Evolutionary conservation across 2,113 vertebrate genomes (phyloP).

Genomic region (Cavia aperea): DNA sequence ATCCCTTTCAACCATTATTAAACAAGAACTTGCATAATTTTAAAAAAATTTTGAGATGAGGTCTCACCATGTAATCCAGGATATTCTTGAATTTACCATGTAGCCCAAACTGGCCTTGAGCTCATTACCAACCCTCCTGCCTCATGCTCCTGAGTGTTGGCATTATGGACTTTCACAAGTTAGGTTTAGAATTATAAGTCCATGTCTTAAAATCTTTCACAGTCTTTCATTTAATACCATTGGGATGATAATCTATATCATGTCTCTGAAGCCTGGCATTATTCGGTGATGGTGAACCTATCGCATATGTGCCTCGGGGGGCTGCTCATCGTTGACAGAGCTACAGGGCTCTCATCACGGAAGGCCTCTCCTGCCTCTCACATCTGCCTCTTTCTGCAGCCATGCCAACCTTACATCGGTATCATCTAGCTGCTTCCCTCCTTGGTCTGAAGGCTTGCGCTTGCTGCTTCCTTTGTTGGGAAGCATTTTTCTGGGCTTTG

Average conservation of each 20-base stretch:
- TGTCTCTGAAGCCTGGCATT: background rate
- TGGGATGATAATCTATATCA: background rate
- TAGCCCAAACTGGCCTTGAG: background rate
- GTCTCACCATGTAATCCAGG: background rate
- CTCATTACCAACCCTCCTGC: background rate
- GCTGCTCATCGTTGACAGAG: background rate
- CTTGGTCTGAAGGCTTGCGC: background rate
- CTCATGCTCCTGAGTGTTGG: background rate
- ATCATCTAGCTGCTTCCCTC: background rate
- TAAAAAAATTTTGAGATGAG: background rate
- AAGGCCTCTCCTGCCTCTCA: background rate
- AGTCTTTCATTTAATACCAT: background rate
- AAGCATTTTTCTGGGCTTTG: background rate
- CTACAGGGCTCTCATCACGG: background rate
- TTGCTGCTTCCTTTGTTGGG: background rate
- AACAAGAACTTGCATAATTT: background rate
- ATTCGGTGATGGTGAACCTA: too few relatives aligned
- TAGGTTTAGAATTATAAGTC: background rate
- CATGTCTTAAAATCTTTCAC: background rate
- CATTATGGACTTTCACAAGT: background rate
- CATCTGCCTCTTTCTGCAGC: background rate
- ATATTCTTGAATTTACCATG: background rate
- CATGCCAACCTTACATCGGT: background rate
- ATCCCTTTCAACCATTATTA: background rate
- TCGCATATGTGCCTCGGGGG: background rate